A percentile compares a stretch with the other conserved stretches of the same genome.
phyloP scores from a whole-genome alignment of 2,888 invertebrate species.

The Pecten maximus region DNA sequence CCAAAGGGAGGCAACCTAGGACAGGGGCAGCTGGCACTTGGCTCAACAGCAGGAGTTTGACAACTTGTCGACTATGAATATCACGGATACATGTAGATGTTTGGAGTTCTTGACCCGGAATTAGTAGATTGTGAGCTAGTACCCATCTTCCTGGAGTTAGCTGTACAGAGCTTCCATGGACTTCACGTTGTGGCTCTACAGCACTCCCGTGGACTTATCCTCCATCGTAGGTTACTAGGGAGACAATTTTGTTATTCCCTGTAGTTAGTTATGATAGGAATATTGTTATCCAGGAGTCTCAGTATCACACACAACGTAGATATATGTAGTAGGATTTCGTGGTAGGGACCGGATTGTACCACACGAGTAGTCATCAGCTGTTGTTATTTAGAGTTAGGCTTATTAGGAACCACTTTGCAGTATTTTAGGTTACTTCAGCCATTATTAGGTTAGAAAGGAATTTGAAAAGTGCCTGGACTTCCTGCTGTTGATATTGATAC shows the following conservation, averaged over 20 bases:
- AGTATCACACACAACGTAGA: not conserved
- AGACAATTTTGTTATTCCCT: not conserved
- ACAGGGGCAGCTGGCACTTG: constrained; percentile 69
- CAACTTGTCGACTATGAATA: not conserved
- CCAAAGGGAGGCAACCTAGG: constrained; percentile 74
- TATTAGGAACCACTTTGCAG: not conserved
- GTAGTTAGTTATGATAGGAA: not conserved
- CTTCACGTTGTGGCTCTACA: not conserved
- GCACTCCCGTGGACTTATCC: not conserved
- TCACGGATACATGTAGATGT: not conserved
- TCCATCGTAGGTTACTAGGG: not conserved
- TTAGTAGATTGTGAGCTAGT: not conserved
- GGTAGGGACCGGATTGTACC: not conserved
- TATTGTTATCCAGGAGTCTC: not conserved
- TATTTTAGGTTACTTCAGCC: not conserved
- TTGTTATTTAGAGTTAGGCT: not conserved
- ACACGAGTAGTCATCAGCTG: not conserved
- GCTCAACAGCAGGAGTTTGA: not conserved
- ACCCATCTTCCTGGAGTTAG: no score
- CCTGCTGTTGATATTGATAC: not conserved
- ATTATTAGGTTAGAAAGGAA: not conserved
- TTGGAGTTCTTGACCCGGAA: not conserved
- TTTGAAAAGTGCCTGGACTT: not conserved
- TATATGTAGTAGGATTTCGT: not conserved
- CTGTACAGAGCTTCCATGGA: not conserved